Evolutionary conservation across 1,140 invertebrate genomes (phyloP), one percentile per base, ranked within the genome.

Genomic region (Probaryconus sp.): DNA sequence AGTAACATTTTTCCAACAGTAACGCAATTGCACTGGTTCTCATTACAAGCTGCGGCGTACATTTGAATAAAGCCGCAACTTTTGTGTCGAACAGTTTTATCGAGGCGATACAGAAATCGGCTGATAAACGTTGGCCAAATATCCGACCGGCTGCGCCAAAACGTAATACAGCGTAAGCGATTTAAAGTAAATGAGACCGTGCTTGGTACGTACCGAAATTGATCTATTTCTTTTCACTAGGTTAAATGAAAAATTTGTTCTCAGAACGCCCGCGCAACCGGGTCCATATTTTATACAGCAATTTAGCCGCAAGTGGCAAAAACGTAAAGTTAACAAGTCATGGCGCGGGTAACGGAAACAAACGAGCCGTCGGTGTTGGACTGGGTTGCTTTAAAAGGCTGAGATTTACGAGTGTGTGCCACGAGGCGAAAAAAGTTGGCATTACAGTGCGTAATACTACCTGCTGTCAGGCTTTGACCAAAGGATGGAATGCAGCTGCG

Each of bases 311-410:
- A 81, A 79, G 73, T 79, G 79, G 75, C 70, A 79, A 70, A 48
- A 65, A 70, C 40, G 71, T 69, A 72, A 78, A 80, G 75, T 81
- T 79, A 81, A 81, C 76, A 80, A 79, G 72, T 69, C 10, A 33
- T 35, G 56, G 42, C 58, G 50, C 43, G 56, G 64, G 53, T 72
- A 79, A 78, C 18, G 47, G 65, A 74, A 81, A 81, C 72, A 80
- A 81, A 81, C 71, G 69, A 76, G 68, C 45, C 30, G 40, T 5
- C 20, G 31, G 40, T 18, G 24, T 14, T 18, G 51, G 51, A 11
- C 31, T 35, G 14, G 24, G 30, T 37, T 60, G 40, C 55, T 45
- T 60, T 47, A 47, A 60, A 60, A 13, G 38, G 43, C 6, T 18
- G 30, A 60, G 24, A 60, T 60, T 60, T 60, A 60, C 31, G 28